These are phyloP conservation scores for Schlechtendalia chinensis DNA, from an alignment of 1,140 invertebrate species.

Conservation along the genomic window DNA sequence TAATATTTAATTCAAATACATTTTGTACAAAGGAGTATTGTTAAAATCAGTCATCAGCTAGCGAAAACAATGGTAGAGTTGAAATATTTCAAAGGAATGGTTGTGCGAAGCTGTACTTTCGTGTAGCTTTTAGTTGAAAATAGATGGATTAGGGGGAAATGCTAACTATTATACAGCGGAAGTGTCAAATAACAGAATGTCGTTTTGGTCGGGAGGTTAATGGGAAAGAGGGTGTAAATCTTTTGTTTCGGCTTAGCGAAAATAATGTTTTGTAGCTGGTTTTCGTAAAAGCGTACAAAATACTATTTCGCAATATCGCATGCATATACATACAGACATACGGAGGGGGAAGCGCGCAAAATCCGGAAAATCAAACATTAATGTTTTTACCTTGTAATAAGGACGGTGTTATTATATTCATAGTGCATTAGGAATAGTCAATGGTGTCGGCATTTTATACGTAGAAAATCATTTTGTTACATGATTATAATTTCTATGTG, in stretches of 20 bases:
- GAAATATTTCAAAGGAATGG: not conserved
- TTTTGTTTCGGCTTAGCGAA: slow-evolving; percentile 1
- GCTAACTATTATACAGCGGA: slow-evolving; percentile 5
- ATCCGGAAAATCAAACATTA: too few relatives aligned
- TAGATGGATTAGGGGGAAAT: slow-evolving; percentile 23
- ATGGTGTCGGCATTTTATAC: too few relatives aligned
- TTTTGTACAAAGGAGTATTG: not conserved
- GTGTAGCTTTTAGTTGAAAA: slow-evolving; percentile 18
- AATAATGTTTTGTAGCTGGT: slow-evolving; percentile 12
- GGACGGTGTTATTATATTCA: too few relatives aligned
- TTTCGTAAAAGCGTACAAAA: not conserved
- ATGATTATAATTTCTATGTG: too few relatives aligned
- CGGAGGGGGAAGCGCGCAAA: too few relatives aligned
- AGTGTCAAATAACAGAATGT: slow-evolving; percentile 30
- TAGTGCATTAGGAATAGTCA: too few relatives aligned
- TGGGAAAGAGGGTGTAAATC: slow-evolving; percentile 18
- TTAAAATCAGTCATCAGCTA: not conserved
- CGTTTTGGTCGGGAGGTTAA: not conserved
- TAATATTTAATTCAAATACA: too few relatives aligned
- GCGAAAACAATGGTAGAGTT: not conserved
- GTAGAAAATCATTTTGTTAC: too few relatives aligned
- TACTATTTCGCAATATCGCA: not conserved
- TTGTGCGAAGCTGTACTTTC: not conserved
- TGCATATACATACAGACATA: not conserved
- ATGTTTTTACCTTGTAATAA: not conserved